These are phyloP conservation scores for Epirrita christyi DNA, from an alignment of 2,888 invertebrate genomes.

Conservation along the genomic window DNA sequence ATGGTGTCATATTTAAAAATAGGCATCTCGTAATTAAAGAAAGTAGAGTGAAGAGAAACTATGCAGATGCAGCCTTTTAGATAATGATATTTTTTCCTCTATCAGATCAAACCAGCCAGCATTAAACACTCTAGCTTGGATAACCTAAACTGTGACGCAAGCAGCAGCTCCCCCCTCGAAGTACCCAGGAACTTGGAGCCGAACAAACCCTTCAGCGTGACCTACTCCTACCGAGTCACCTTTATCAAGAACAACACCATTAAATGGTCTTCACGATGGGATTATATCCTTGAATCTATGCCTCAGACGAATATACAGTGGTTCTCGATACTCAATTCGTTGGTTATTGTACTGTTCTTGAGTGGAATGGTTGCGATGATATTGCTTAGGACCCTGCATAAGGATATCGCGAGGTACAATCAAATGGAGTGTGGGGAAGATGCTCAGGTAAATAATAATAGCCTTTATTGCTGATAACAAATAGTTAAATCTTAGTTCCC, in stretches of 20 bases:
- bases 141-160: conserved; percentile 76
- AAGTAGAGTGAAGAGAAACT: too few relatives aligned
- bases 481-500: too few relatives aligned
- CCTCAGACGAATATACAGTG: conserved; percentile 99
- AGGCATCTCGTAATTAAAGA: too few relatives aligned
- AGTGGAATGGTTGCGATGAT: conserved; percentile 99
- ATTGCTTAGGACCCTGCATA: conserved; percentile 96
- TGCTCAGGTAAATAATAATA: conserved; percentile 96
- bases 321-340: conserved; percentile 99
- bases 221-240: conserved; percentile 94
- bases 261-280: conserved; percentile 99
- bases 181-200: conserved; percentile 86
- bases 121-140: conserved; percentile 79
- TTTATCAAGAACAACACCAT: conserved; percentile 92
- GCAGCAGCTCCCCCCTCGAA: conserved; percentile 86
- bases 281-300: conserved; percentile 99
- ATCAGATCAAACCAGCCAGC: conserved; percentile 82
- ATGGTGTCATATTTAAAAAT: too few relatives aligned
- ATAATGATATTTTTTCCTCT: too few relatives aligned
- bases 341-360: conserved; percentile 98
- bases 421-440: conserved; percentile 96
- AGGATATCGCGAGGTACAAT: conserved; percentile 99
- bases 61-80: too few relatives aligned
- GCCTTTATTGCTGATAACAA: too few relatives aligned
- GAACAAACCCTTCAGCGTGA: conserved; percentile 85